These are phyloP conservation scores for Rhogogaster chlorosoma DNA, from an alignment of 2,888 invertebrate genomes.

Conservation along the genomic window DNA sequence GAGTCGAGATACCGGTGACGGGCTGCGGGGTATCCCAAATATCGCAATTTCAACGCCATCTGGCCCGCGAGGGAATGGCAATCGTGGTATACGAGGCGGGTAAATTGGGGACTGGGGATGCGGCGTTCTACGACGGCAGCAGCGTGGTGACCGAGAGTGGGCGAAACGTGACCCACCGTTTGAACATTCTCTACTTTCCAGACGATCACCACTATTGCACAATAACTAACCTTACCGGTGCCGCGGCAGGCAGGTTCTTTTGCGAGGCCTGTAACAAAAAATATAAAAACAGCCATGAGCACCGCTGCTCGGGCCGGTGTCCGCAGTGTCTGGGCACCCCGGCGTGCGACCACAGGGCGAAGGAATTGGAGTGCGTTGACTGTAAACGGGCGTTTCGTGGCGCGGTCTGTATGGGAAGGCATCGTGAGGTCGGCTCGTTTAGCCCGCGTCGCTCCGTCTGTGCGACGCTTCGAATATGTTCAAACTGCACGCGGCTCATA, in stretches of 20 bases:
- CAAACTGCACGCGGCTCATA: neutral
- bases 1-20: neutral
- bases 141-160: neutral
- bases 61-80: neutral
- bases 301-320: no score
- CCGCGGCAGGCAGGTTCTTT: no score
- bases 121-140: conserved; percentile 40
- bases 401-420: neutral
- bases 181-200: conserved; percentile 40
- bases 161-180: neutral
- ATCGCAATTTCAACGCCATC: conserved; percentile 34
- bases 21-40: conserved; percentile 20
- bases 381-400: neutral
- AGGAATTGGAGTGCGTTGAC: neutral
- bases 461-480: neutral
- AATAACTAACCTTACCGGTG: no score
- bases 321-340: no score
- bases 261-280: no score
- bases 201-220: conserved; percentile 10
- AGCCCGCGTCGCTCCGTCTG: neutral
- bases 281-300: no score
- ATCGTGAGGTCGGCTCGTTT: neutral
- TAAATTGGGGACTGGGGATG: neutral
- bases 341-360: neutral
- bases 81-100: no score